A percentile compares a stretch with the other conserved stretches of the same genome.
Conservation (phyloP, 1,140 invertebrate species). For the Mercenaria mercenaria region DNA sequence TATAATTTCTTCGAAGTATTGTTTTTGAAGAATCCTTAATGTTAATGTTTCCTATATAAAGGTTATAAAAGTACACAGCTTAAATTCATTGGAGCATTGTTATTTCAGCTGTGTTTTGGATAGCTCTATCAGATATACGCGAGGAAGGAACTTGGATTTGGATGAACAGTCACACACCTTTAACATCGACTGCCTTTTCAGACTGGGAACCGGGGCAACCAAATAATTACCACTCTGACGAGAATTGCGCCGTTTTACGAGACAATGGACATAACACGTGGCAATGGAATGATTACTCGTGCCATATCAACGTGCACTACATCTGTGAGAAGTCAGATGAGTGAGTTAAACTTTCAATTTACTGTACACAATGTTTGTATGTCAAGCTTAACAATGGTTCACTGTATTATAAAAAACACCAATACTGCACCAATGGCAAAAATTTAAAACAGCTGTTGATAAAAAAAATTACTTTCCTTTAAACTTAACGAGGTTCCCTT, state of each 20-base stretch:
- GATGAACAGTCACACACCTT: constrained; percentile 8
- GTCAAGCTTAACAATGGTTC: too few relatives aligned
- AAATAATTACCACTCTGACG: background rate
- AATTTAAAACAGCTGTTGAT: too few relatives aligned
- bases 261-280: background rate
- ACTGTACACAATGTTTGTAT: too few relatives aligned
- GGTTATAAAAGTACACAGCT: too few relatives aligned
- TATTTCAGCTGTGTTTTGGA: constrained; percentile 31
- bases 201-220: constrained; percentile 35
- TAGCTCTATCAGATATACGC: constrained; percentile 10
- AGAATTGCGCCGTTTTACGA: background rate
- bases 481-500: too few relatives aligned
- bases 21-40: too few relatives aligned
- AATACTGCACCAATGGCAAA: too few relatives aligned
- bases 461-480: too few relatives aligned
- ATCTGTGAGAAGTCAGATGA: background rate
- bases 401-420: too few relatives aligned
- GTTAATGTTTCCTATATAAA: too few relatives aligned
- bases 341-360: too few relatives aligned
- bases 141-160: constrained; percentile 25
- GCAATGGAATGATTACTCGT: background rate
- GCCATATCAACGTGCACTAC: background rate
- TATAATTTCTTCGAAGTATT: background rate
- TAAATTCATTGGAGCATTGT: too few relatives aligned
- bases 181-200: background rate